Percentiles rank a stretch among this genome's conserved stretches.
Conservation (phyloP, 2,888 invertebrate genomes). For the Elegia similella region DNA sequence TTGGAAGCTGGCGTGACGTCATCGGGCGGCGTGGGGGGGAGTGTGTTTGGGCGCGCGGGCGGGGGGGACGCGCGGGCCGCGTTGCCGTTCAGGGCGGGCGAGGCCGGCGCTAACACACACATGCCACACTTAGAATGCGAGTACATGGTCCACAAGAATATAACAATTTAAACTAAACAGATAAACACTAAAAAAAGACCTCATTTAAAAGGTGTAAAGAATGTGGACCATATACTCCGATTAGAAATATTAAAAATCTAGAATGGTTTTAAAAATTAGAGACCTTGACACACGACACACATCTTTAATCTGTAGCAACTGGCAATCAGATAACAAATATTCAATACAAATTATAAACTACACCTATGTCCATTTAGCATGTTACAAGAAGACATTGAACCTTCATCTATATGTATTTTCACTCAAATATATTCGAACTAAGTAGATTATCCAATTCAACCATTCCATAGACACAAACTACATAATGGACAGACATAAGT, state of each 20-base stretch:
- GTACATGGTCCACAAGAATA: neutral
- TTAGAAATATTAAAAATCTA: neutral
- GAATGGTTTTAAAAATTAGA: neutral
- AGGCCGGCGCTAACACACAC: conserved; percentile 49
- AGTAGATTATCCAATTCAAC: no score
- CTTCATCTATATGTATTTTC: no score
- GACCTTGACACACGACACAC: neutral
- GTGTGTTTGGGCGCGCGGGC: conserved; percentile 28
- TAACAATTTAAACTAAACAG: no score
- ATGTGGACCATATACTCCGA: conserved; percentile 9
- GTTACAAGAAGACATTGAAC: neutral
- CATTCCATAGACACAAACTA: no score
- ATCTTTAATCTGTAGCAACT: conserved; percentile 2
- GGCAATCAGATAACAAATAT: neutral
- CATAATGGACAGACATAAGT: no score
- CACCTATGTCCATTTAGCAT: no score
- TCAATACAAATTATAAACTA: neutral
- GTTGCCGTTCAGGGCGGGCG: conserved; percentile 48
- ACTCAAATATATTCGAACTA: no score
- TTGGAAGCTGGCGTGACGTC: conserved; percentile 29
- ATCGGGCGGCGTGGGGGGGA: conserved; percentile 31
- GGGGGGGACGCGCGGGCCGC: conserved; percentile 36
- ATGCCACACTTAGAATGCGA: conserved; percentile 20
- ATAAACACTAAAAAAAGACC: no score
- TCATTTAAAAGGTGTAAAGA: neutral